phyloP scores from a whole-genome alignment of 1,140 invertebrate species.

The Saxidomus purpurata region DNA sequence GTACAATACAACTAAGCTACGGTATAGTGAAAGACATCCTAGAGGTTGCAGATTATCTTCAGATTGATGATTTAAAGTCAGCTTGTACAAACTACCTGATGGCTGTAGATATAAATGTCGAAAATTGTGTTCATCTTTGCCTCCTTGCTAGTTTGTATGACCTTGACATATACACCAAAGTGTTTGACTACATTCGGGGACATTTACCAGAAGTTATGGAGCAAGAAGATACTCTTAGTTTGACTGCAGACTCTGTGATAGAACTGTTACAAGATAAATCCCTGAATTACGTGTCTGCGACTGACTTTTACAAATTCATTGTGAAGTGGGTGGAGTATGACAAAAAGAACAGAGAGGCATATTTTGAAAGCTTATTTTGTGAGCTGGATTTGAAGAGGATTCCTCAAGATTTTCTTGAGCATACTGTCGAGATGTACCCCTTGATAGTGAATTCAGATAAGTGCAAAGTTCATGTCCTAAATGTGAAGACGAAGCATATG shows the following conservation, averaged over 20 bases:
- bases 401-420: slow-evolving; percentile 63
- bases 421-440: slow-evolving; percentile 65
- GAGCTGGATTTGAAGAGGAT: slow-evolving; percentile 74
- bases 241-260: slow-evolving; percentile 76
- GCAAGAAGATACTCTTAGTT: slow-evolving; percentile 72
- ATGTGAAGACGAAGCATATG: slow-evolving; percentile 73
- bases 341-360: slow-evolving; percentile 51
- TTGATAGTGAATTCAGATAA: slow-evolving; percentile 71
- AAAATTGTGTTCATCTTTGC: slow-evolving; percentile 79
- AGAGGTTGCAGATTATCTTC: slow-evolving; percentile 81
- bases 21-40: slow-evolving; percentile 75
- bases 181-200: slow-evolving; percentile 74
- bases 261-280: slow-evolving; percentile 74
- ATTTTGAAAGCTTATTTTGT: slow-evolving; percentile 77
- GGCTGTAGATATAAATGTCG: slow-evolving; percentile 67
- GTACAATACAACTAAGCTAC: slow-evolving; percentile 67
- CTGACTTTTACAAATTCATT: slow-evolving; percentile 77
- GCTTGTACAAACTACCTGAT: slow-evolving; percentile 73
- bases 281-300: slow-evolving; percentile 74
- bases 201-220: slow-evolving; percentile 77
- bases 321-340: slow-evolving; percentile 78
- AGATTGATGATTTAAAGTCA: slow-evolving; percentile 76
- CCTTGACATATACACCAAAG: slow-evolving; percentile 74
- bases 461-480: slow-evolving; percentile 74
- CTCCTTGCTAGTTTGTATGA: slow-evolving; percentile 79